Evolutionary conservation across 2,113 vertebrate genomes (phyloP).

Genomic region (Barbus barbus): DNA sequence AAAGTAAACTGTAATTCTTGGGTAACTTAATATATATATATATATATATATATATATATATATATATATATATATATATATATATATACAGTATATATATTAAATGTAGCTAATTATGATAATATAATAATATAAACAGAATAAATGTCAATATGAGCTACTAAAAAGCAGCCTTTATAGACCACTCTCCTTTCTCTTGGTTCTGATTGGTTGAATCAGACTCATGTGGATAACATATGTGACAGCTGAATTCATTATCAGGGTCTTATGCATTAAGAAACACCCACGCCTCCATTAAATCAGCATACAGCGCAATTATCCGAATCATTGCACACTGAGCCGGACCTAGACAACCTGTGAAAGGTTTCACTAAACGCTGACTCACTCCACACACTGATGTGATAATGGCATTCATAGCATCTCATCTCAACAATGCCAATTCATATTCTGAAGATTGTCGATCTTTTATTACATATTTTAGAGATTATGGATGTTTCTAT

Average conservation of each 20-base stretch:
- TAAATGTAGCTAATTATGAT: no score
- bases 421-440: neutral
- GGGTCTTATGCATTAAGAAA: slow-evolving; percentile 31
- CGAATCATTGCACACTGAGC: slow-evolving; percentile 29
- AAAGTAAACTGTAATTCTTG: no score
- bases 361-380: slow-evolving; percentile 14
- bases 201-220: neutral
- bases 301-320: slow-evolving; percentile 40
- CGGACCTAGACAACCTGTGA: slow-evolving; percentile 13
- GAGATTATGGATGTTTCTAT: neutral
- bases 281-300: slow-evolving; percentile 46
- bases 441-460: neutral
- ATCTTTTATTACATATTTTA: neutral
- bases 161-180: neutral
- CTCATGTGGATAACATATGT: neutral
- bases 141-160: neutral
- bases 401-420: slow-evolving; percentile 32
- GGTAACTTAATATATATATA: neutral
- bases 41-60: no score
- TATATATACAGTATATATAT: no score
- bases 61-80: no score
- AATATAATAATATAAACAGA: neutral
- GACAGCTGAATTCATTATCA: slow-evolving; percentile 27
- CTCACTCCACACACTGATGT: slow-evolving; percentile 23
- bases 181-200: no score